phyloP scores from a whole-genome alignment of 1,140 invertebrate species.

The Pseudomyrmex concolor region DNA sequence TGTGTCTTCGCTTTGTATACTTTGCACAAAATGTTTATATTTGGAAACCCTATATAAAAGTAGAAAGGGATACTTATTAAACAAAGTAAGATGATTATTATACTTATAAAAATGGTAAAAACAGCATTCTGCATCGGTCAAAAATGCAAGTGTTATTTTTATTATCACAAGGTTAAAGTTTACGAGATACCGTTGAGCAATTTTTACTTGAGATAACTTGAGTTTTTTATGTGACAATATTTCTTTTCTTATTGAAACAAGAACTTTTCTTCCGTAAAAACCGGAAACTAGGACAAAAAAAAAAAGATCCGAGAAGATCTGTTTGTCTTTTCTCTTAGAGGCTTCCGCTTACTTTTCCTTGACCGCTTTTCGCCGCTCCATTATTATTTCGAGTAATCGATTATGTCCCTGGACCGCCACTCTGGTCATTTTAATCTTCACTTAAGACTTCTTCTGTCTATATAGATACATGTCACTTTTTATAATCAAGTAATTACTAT shows the following conservation, averaged over 20 bases:
- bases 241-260: background rate
- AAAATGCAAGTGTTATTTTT: too few species aligned
- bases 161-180: background rate
- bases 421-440: conserved; percentile 43
- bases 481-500: conserved; percentile 23
- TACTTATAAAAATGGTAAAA: too few species aligned
- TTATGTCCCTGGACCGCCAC: conserved; percentile 26
- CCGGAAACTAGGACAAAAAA: conserved; percentile 9
- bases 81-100: too few species aligned
- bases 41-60: too few species aligned
- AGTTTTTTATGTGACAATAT: background rate
- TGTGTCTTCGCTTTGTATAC: background rate
- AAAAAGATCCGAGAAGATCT: conserved; percentile 33
- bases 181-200: background rate
- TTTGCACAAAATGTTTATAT: too few species aligned
- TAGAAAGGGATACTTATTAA: too few species aligned
- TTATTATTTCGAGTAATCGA: conserved; percentile 56
- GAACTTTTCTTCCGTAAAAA: background rate
- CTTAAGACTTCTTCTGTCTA: conserved; percentile 30
- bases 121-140: too few species aligned
- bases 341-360: conserved; percentile 50
- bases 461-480: conserved; percentile 12
- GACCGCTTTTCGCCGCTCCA: conserved; percentile 11
- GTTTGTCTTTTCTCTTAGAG: conserved; percentile 38
- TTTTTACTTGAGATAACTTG: background rate